A percentile compares a stretch with the other conserved stretches of the same genome.
Conservation (phyloP, 2,888 invertebrate species). For the Heteromurus nitidus region DNA sequence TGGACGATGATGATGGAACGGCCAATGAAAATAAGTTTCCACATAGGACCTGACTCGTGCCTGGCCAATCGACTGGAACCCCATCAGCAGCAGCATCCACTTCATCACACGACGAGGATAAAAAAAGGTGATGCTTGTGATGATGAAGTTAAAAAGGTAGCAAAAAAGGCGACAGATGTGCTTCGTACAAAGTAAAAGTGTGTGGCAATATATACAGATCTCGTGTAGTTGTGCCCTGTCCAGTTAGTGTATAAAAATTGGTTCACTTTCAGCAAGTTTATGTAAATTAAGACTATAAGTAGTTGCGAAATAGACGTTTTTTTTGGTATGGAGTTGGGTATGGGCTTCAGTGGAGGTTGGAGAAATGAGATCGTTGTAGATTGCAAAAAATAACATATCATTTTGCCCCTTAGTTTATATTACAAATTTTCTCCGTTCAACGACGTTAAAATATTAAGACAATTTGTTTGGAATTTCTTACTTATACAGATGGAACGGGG, state of each 20-base stretch:
- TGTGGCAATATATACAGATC: conserved; percentile 16
- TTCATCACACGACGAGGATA: neutral
- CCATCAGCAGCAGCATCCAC: conserved; percentile 7
- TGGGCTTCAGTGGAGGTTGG: too few species aligned
- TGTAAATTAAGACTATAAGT: conserved; percentile 47
- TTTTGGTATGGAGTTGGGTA: too few species aligned
- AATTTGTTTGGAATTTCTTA: too few species aligned
- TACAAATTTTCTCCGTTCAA: too few species aligned
- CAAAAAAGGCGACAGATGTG: conserved; percentile 51
- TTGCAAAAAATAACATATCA: too few species aligned
- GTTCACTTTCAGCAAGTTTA: conserved; percentile 29
- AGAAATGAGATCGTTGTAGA: too few species aligned
- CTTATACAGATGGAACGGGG: too few species aligned
- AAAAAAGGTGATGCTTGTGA: neutral
- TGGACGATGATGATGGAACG: neutral
- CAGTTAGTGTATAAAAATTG: conserved; percentile 31
- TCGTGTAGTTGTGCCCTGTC: neutral
- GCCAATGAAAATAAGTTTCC: conserved; percentile 55
- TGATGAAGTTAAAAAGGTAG: conserved; percentile 7
- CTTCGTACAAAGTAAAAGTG: too few species aligned
- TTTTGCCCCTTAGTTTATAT: too few species aligned
- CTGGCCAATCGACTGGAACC: conserved; percentile 58
- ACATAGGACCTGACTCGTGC: conserved; percentile 52
- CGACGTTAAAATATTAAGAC: too few species aligned
- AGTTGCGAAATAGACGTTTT: conserved; percentile 25